Conservation (phyloP, 1,140 invertebrate genomes). For the Leucophenga varia region DNA sequence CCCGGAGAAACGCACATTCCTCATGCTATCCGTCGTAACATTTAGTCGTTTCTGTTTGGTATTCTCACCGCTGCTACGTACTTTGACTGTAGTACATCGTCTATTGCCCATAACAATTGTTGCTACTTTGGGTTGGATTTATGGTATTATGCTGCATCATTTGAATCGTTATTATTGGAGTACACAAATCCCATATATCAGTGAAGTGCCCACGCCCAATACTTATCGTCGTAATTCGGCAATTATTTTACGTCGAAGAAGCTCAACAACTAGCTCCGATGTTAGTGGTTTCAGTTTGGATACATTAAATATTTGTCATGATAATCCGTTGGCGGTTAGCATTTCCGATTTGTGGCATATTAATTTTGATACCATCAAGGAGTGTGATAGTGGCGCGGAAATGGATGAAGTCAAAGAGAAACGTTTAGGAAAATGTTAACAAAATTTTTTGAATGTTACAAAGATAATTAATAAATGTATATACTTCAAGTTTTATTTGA, state of each 20-base stretch:
- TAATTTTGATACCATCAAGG: conserved; percentile 28
- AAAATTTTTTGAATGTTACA: no score
- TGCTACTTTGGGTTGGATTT: conserved; percentile 36
- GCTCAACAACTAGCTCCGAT: conserved; percentile 27
- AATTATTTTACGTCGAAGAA: conserved; percentile 28
- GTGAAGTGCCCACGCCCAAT: conserved; percentile 39
- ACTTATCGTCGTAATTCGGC: conserved; percentile 42
- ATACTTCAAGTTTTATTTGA: no score
- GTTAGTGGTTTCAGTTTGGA: conserved; percentile 33
- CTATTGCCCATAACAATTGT: conserved; percentile 41
- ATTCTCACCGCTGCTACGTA: conserved; percentile 33
- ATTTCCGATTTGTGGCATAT: conserved; percentile 47
- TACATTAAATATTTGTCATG: conserved; percentile 26
- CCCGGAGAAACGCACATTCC: conserved; percentile 30
- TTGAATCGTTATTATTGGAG: conserved; percentile 48
- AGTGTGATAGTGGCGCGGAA: conserved; percentile 24
- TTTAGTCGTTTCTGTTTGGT: conserved; percentile 41
- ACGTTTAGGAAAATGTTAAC: no score
- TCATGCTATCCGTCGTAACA: conserved; percentile 42
- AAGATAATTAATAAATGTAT: no score
- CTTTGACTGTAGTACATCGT: conserved; percentile 36
- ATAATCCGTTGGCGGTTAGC: conserved; percentile 32
- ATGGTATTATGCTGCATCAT: conserved; percentile 33
- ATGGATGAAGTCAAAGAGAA: background rate
- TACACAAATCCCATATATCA: conserved; percentile 31